Evolutionary conservation across 2,113 vertebrate genomes (phyloP).

Genomic region (Sander lucioperca): DNA sequence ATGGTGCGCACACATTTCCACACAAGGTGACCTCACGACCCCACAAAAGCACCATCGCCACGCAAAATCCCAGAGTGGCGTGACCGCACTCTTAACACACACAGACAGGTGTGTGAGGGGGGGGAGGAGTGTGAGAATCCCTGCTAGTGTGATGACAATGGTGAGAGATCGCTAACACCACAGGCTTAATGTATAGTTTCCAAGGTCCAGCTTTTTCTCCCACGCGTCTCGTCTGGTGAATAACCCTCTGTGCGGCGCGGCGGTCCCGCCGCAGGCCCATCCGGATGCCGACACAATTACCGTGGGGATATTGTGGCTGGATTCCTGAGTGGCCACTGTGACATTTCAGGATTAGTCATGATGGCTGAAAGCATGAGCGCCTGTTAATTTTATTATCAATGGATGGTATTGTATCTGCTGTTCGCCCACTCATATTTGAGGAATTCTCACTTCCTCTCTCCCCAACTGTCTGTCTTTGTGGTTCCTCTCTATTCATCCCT

Average conservation of each 20-base stretch:
- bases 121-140: conserved; percentile 68
- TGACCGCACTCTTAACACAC: conserved; percentile 27
- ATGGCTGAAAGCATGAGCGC: conserved; percentile 54
- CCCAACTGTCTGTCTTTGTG: not conserved
- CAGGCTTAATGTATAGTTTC: conserved; percentile 68
- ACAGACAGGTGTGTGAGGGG: conserved; percentile 68
- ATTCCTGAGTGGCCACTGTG: conserved; percentile 63
- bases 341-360: conserved; percentile 72
- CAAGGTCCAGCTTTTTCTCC: conserved; percentile 65
- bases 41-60: conserved; percentile 12
- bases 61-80: conserved; percentile 27
- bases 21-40: conserved; percentile 45
- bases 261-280: conserved; percentile 30
- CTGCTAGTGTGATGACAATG: conserved; percentile 50
- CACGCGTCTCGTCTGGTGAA: conserved; percentile 67
- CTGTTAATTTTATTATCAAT: conserved; percentile 69
- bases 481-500: conserved; percentile 5
- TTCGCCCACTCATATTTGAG: conserved; percentile 40
- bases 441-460: conserved; percentile 31
- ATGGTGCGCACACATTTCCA: conserved; percentile 27
- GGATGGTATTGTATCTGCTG: conserved; percentile 44
- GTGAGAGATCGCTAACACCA: conserved; percentile 70
- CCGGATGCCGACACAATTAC: conserved; percentile 73
- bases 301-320: conserved; percentile 61
- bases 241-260: conserved; percentile 35